A percentile compares a stretch with the other conserved stretches of the same genome.
Evolutionary conservation across 2,888 invertebrate genomes (phyloP).

Genomic region (Cloeon dipterum): DNA sequence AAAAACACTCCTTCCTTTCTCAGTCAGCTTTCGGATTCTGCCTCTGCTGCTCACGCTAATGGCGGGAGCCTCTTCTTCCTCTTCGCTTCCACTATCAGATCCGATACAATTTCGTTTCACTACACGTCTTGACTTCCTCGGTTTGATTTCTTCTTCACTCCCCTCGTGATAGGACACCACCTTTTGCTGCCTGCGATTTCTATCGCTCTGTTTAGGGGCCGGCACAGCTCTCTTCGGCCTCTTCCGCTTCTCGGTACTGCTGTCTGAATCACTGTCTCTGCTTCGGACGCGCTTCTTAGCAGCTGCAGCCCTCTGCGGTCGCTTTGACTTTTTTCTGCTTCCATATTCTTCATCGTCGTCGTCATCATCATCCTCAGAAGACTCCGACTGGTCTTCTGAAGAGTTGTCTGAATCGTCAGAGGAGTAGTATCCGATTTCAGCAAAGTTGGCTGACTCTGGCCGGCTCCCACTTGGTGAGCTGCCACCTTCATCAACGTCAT

Average conservation of each 20-base stretch:
- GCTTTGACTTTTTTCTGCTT: slow-evolving; percentile 17
- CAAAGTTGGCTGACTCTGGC: too few species aligned
- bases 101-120: neutral
- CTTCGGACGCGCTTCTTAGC: slow-evolving; percentile 8
- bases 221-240: too few species aligned
- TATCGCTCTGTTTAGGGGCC: too few species aligned
- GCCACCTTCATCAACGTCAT: too few species aligned
- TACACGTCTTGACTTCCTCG: too few species aligned
- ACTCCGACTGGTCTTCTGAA: slow-evolving; percentile 12
- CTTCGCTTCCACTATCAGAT: neutral
- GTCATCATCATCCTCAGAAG: slow-evolving; percentile 11
- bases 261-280: slow-evolving; percentile 16
- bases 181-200: neutral
- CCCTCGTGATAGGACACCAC: too few species aligned
- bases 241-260: slow-evolving; percentile 3
- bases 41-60: slow-evolving; percentile 56
- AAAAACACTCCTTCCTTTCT: slow-evolving; percentile 45
- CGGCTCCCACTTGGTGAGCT: too few species aligned
- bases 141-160: too few species aligned
- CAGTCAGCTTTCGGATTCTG: slow-evolving; percentile 58
- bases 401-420: slow-evolving; percentile 11
- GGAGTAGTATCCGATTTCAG: too few species aligned
- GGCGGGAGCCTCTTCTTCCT: slow-evolving; percentile 8
- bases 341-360: slow-evolving; percentile 6
- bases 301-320: slow-evolving; percentile 18